Percentiles rank a stretch among this genome's conserved stretches.
Conservation (phyloP, 1,140 invertebrate species). For the Lasioglossum albipes region DNA sequence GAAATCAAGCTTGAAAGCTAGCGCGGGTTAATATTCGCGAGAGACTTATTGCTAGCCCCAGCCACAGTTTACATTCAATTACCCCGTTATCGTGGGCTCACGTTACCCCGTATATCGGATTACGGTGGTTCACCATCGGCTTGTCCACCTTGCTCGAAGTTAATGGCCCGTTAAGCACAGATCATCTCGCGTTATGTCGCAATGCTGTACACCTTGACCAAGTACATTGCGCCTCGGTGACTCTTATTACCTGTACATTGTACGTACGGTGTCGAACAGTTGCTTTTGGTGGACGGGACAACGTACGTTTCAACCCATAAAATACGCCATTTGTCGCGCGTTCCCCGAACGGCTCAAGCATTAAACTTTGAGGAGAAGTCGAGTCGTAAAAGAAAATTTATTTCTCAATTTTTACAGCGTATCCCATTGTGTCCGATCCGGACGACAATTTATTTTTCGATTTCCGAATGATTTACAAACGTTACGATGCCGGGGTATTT, state of each 20-base stretch:
- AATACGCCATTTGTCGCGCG: no score
- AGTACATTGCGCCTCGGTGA: neutral
- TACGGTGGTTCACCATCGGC: constrained; percentile 10
- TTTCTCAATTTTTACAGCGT: no score
- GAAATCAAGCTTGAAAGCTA: neutral
- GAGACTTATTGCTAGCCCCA: neutral
- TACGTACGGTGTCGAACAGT: no score
- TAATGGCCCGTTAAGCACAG: neutral
- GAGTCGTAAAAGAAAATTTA: no score
- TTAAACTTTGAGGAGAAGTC: no score
- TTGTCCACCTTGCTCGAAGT: neutral
- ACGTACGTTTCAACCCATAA: no score
- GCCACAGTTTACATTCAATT: neutral
- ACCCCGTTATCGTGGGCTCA: neutral
- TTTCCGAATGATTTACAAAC: no score
- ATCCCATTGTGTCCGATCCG: no score
- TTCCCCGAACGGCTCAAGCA: no score
- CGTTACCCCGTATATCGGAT: neutral
- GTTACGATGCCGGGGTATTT: no score
- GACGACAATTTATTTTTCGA: no score
- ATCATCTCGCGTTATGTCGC: neutral
- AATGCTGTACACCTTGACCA: neutral
- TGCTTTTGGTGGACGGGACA: no score
- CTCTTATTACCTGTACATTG: neutral
- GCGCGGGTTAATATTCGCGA: neutral